phyloP scores from a whole-genome alignment of 2,888 invertebrate genomes.

The Anticlea derivata region DNA sequence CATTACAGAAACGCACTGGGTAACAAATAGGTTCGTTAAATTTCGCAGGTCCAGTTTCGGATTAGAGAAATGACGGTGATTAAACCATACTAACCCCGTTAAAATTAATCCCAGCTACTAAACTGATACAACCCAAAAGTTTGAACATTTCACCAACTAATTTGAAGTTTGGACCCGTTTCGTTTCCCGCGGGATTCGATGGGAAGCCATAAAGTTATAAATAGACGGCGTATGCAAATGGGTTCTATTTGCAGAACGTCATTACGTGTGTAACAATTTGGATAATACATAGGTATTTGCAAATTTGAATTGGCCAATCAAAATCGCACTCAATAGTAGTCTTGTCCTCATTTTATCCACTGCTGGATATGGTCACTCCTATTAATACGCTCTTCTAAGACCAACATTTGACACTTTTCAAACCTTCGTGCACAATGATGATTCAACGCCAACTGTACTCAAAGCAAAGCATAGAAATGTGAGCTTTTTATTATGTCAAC shows the following conservation, averaged over 20 bases:
- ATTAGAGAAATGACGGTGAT: conserved; percentile 38
- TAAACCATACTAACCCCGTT: conserved; percentile 40
- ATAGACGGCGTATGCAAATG: conserved; percentile 39
- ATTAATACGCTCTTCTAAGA: no score
- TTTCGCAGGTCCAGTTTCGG: conserved; percentile 19
- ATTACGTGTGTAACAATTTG: background rate
- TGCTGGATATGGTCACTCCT: no score
- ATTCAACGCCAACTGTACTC: no score
- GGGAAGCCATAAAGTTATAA: conserved; percentile 44
- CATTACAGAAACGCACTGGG: conserved; percentile 10
- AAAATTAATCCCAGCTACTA: conserved; percentile 52
- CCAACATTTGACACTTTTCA: no score
- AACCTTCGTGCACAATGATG: no score
- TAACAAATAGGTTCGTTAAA: conserved; percentile 8
- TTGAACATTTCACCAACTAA: conserved; percentile 59
- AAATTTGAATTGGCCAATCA: no score
- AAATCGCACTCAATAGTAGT: no score
- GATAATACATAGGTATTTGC: no score
- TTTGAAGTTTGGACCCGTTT: conserved; percentile 54
- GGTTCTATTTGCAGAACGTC: conserved; percentile 13
- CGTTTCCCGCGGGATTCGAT: conserved; percentile 50
- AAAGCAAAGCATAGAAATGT: no score
- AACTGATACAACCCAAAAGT: conserved; percentile 62
- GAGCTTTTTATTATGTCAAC: no score
- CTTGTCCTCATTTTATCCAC: no score